Base-by-base conservation (phyloP, 2,797 vertebrate species). In the Glossophaga mutica region DNA sequence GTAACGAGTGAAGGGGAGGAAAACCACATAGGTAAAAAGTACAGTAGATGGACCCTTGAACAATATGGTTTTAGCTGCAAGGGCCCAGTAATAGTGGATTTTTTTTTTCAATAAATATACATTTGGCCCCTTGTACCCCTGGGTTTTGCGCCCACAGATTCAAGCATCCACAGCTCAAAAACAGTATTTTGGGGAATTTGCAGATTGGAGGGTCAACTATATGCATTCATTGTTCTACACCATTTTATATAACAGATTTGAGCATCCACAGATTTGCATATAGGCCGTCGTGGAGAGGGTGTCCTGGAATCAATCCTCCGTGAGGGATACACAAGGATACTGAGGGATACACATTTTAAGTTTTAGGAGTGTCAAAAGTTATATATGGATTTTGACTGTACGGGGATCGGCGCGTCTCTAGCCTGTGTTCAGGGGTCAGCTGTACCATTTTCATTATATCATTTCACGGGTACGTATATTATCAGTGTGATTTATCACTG, bases 21-120 rank as follows among this genome's bases (percentile, higher is more conserved):
- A 95, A 18, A 78, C 19, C 57, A 78, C 18, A 57, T 12, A 85
- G 26, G 44, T 62, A 65, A 83, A 65, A 83, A 92, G 52, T 79
- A 32, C 9, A 42, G 52, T 57, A 59, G 37, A 59, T 59, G 57
- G 24, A 42, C 12, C 50, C 50, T 39, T 57, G 22, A 57, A 79
- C 37, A 79, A 39, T 24, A 79, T 34, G n/a, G 76, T 78, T 78
- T 78, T n/a, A 78, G 52, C 48, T 52, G 32, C 12, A 55, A 24
- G 15, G 50, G 50, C 34, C 50, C 34, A 57, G 7, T 79, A 37
- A 57, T 55, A 55, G 14, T 55, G 34, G 14, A 57, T 21, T 26
- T 57, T 57, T 37, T 78, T 77, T 77, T 22, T 39, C n/a, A 55
- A 26, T 57, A 79, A 55, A 26, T 57, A 57, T 39, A 57, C 4